A percentile compares a stretch with the other conserved stretches of the same genome.
phyloP scores from a whole-genome alignment of 2,888 invertebrate species.

The Poecilobothrus nobilitatus region DNA sequence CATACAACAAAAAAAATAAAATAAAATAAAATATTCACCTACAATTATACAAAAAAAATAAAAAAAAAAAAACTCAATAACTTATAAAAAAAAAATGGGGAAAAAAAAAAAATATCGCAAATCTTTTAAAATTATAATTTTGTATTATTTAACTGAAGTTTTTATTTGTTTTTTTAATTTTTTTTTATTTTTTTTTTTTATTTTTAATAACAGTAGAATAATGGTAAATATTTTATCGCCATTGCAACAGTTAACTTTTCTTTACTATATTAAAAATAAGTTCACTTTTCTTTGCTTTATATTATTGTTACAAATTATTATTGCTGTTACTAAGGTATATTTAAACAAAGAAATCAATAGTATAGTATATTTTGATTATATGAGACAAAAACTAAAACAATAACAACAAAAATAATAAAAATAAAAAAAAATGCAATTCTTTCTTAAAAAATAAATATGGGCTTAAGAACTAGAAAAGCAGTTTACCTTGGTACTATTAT shows the following conservation, averaged over 20 bases:
- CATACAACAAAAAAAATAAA: no score
- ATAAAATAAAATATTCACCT: no score
- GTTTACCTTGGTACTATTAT: slow-evolving; percentile 1
- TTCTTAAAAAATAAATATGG: not conserved
- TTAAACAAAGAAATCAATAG: slow-evolving; percentile 1
- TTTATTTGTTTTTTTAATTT: not conserved
- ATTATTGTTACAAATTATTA: not conserved
- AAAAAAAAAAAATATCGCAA: no score
- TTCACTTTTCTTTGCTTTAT: not conserved
- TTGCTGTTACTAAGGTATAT: not conserved
- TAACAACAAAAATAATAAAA: not conserved
- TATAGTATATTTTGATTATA: not conserved
- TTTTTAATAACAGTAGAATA: not conserved
- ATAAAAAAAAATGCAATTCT: not conserved
- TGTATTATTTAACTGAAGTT: not conserved
- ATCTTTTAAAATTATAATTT: not conserved
- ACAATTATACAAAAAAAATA: no score
- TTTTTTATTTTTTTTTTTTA: no score
- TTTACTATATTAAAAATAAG: not conserved
- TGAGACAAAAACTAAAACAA: no score
- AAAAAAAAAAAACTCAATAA: no score
- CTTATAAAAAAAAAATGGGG: no score
- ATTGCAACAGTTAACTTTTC: not conserved
- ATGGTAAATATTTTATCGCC: not conserved
- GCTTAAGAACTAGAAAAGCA: slow-evolving; percentile 6